These are phyloP conservation scores for Brachypodius melanocephalos DNA, from an alignment of 2,113 vertebrate species.

Conservation along the genomic window DNA sequence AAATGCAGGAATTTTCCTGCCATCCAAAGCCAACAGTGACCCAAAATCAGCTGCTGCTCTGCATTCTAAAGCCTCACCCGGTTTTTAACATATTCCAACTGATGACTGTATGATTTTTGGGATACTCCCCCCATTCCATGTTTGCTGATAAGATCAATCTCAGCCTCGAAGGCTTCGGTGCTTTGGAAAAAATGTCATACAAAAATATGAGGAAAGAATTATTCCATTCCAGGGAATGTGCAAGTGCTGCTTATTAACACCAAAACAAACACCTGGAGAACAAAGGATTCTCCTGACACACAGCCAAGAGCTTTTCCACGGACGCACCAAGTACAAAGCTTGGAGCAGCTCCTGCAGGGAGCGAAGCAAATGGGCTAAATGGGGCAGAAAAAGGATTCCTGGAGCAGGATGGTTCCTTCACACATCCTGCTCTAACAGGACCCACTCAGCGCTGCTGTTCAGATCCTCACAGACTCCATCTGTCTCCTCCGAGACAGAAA, in stretches of 20 bases:
- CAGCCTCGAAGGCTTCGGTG: rapidly evolving
- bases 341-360: not conserved
- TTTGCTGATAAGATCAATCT: not conserved
- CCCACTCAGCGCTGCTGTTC: not conserved
- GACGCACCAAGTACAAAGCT: not conserved
- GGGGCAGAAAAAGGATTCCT: not conserved
- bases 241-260: not conserved
- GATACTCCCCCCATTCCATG: not conserved
- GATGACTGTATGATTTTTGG: rapidly evolving
- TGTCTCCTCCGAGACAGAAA: not conserved
- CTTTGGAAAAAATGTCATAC: not conserved
- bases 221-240: not conserved
- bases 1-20: not conserved
- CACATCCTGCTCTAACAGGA: not conserved
- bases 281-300: not conserved
- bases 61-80: not conserved
- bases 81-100: not conserved
- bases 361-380: rapidly evolving
- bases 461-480: not conserved
- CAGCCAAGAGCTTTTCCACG: not conserved
- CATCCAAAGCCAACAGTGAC: not conserved
- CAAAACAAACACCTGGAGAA: not conserved
- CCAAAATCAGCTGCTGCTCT: not conserved
- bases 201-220: not conserved
- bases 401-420: not conserved